Evolutionary conservation across 2,797 vertebrate species (phyloP), one percentile per base, ranked within the genome.

Genomic region (Epinephelus coioides): DNA sequence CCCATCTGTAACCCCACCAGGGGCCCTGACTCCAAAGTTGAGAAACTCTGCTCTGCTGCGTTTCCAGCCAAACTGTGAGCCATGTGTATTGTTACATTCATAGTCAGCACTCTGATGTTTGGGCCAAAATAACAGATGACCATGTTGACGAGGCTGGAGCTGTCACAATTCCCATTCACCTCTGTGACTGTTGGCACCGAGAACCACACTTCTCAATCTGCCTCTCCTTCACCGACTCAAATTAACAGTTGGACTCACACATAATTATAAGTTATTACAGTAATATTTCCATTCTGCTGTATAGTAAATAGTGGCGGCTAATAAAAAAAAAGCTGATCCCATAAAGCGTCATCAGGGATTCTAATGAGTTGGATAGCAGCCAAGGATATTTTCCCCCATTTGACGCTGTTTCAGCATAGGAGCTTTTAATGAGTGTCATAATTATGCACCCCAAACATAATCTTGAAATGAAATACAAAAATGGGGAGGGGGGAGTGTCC

Each of bases 391-490:
- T 91, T n/a, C 78, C 89, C 87, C 89, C 73, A 88, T 91, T 91
- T 92, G 90, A 93, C 71, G 77, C 75, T 74, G 73, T 92, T 92
- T 93, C 86, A 87, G 85, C 85, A 78, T 73, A 87, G 89, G 88
- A 89, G 77, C 87, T 86, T 93, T 93, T 94, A 95, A 94, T 94
- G 90, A 93, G 91, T 90, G 88, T 91, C 88, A 89, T 92, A 91
- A 93, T 93, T 92, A 91, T 90, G 91, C 87, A 90, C 86, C 91
- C 82, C 82, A 90, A 93, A 93, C 92, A 92, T 90, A 88, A 88
- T 93, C 89, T 92, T 92, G 77, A 90, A 93, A 91, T 87, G 82
- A 92, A 91, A 85, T 81, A 89, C 85, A 86, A 83, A 92, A 87
- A 76, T 15, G 46, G 18, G 49, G 60, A 14, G 30, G 30, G 25